Evolutionary conservation across 2,888 invertebrate genomes (phyloP).

Genomic region (Lordiphosa fenestrarum): DNA sequence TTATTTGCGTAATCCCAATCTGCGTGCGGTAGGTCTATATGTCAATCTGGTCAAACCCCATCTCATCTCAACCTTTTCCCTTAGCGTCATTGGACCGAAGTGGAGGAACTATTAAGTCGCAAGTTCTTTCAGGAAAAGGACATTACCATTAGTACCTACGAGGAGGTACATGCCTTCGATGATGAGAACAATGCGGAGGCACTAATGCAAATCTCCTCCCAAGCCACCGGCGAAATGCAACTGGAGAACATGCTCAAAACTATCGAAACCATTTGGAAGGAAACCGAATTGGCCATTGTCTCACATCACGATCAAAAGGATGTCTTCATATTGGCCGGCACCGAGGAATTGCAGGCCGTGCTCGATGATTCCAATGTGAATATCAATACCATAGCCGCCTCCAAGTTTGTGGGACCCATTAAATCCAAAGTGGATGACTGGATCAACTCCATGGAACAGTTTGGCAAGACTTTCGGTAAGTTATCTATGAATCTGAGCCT

Average conservation of each 20-base stretch:
- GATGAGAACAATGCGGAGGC: conserved; percentile 83
- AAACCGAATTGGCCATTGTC: conserved; percentile 88
- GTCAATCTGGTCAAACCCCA: too few species aligned
- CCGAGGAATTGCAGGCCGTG: conserved; percentile 91
- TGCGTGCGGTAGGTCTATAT: conserved; percentile 82
- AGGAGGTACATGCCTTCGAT: conserved; percentile 88
- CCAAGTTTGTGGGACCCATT: conserved; percentile 92
- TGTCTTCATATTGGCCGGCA: conserved; percentile 89
- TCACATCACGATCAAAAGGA: conserved; percentile 91
- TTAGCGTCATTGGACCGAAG: conserved; percentile 90
- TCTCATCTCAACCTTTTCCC: not conserved
- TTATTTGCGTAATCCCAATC: conserved; percentile 89
- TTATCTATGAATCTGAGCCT: not conserved
- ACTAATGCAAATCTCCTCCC: conserved; percentile 91
- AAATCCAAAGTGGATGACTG: conserved; percentile 91
- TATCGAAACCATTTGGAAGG: conserved; percentile 92
- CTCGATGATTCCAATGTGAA: conserved; percentile 93
- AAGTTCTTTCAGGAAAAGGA: conserved; percentile 87
- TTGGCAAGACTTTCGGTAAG: conserved; percentile 88
- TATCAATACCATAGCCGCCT: conserved; percentile 92
- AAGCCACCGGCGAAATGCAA: conserved; percentile 93
- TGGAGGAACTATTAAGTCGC: conserved; percentile 87
- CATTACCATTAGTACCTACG: conserved; percentile 85
- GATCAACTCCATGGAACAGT: conserved; percentile 87
- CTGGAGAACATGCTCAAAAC: conserved; percentile 90